phyloP scores from a whole-genome alignment of 2,888 invertebrate species.

The Leistus spinibarbis region DNA sequence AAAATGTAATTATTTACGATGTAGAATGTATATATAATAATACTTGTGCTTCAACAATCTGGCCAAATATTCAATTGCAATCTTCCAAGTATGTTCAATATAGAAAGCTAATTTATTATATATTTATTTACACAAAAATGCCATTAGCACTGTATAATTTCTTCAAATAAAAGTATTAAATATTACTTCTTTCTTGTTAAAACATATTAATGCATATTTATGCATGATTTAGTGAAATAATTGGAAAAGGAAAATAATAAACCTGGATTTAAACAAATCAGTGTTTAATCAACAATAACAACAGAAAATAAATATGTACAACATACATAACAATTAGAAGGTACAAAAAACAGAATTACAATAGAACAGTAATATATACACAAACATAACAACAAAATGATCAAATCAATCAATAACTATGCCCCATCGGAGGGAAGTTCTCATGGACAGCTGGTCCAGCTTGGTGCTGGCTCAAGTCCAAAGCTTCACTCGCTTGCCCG shows the following conservation, averaged over 20 bases:
- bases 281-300: conserved; percentile 36
- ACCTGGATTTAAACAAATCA: conserved; percentile 15
- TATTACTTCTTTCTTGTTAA: background rate
- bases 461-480: conserved; percentile 20
- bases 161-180: background rate
- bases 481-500: conserved; percentile 39
- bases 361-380: conserved; percentile 28
- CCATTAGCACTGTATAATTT: background rate
- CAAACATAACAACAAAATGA: conserved; percentile 30
- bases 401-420: conserved; percentile 21
- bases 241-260: background rate
- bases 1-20: background rate
- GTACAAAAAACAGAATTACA: background rate
- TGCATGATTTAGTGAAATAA: background rate
- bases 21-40: background rate
- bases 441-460: conserved; percentile 23
- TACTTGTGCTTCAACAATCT: background rate
- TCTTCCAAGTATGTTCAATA: background rate
- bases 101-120: background rate
- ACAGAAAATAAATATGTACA: conserved; percentile 40
- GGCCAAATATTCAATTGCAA: conserved; percentile 1
- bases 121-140: background rate
- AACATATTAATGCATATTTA: too few relatives aligned
- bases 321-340: conserved; percentile 30
- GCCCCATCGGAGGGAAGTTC: conserved; percentile 25